Evolutionary conservation across 2,888 invertebrate genomes (phyloP).

Genomic region (Eristalis arbustorum): DNA sequence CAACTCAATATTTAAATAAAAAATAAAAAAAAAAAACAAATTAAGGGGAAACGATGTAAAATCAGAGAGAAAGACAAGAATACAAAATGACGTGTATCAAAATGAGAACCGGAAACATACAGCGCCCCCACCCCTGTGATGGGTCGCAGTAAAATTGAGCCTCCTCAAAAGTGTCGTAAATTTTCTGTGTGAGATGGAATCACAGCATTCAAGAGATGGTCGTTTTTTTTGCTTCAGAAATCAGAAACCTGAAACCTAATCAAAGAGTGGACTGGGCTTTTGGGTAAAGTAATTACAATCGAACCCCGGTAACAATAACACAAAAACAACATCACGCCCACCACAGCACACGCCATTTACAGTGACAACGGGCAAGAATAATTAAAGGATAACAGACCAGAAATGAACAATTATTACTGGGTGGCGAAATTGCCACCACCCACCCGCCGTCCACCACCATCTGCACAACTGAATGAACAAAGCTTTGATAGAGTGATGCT

Average conservation of each 20-base stretch:
- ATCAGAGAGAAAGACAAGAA: constrained; percentile 5
- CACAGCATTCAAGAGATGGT: constrained; percentile 5
- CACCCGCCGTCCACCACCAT: background rate
- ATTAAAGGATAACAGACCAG: constrained; percentile 57
- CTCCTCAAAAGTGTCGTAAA: constrained; percentile 47
- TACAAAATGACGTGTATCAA: constrained; percentile 39
- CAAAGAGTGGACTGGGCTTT: background rate
- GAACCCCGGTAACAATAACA: background rate
- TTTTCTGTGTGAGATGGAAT: constrained; percentile 21
- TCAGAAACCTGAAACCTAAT: constrained; percentile 7
- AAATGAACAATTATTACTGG: constrained; percentile 58
- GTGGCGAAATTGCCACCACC: constrained; percentile 1
- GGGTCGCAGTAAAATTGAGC: background rate
- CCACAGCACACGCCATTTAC: background rate
- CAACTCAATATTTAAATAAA: constrained; percentile 42
- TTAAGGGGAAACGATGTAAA: constrained; percentile 57
- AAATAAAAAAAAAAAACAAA: constrained; percentile 23
- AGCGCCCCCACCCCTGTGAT: constrained; percentile 9
- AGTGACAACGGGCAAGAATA: constrained; percentile 36
- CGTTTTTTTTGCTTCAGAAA: background rate
- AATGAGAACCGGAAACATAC: constrained; percentile 53
- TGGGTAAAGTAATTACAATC: background rate
- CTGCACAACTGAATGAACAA: background rate
- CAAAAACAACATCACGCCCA: background rate
- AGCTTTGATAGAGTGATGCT: background rate